These are phyloP conservation scores for Calcarius lapponicus DNA, from an alignment of 2,797 vertebrate genomes.

Conservation along the genomic window DNA sequence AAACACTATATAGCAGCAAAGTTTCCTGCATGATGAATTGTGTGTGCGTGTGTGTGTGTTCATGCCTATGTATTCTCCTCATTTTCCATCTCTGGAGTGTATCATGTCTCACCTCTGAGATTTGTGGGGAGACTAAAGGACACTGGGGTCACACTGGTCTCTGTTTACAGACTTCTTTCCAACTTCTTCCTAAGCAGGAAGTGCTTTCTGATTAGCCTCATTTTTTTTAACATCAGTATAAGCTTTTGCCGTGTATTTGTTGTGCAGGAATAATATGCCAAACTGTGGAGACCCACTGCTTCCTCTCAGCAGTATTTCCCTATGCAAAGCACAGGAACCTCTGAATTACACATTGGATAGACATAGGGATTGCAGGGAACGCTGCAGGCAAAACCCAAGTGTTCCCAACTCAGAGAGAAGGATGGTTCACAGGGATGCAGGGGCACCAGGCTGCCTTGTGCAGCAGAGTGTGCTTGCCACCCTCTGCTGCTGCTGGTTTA, in stretches of 20 bases:
- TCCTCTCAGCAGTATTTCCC: background rate
- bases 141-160: background rate
- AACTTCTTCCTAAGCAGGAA: conserved; percentile 3
- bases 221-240: background rate
- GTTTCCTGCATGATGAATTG: background rate
- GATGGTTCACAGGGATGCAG: background rate
- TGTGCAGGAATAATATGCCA: background rate
- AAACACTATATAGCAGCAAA: background rate
- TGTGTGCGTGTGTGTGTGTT: background rate
- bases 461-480: background rate
- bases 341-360: background rate
- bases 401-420: background rate
- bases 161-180: conserved; percentile 25
- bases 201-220: background rate
- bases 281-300: background rate
- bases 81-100: background rate
- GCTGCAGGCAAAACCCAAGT: background rate
- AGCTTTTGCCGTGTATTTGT: background rate
- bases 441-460: background rate
- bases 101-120: conserved; percentile 1
- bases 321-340: background rate
- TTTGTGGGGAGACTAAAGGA: background rate
- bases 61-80: background rate
- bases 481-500: background rate
- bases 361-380: rapidly evolving